Evolutionary conservation across 2,113 vertebrate genomes (phyloP).

Genomic region (Alligator mississippiensis): DNA sequence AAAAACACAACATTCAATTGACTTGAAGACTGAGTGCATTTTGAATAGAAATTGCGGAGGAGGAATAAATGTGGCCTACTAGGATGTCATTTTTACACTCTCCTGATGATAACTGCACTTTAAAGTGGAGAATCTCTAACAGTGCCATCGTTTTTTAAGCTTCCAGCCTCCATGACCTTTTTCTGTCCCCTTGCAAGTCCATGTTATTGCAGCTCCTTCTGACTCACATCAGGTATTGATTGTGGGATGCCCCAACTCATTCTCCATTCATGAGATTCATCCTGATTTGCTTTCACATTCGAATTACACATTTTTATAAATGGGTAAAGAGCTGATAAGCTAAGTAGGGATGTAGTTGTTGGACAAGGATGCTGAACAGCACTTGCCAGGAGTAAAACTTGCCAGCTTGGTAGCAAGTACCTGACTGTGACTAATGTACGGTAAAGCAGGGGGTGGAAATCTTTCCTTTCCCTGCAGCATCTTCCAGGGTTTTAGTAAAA

Average conservation of each 20-base stretch:
- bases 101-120: conserved; percentile 65
- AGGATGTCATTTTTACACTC: conserved; percentile 65
- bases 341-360: neutral
- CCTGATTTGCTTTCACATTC: conserved; percentile 23
- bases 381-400: neutral
- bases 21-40: conserved; percentile 67
- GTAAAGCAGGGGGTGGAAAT: neutral
- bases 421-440: neutral
- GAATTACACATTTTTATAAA: conserved; percentile 9
- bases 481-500: neutral
- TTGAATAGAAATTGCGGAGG: conserved; percentile 62
- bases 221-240: conserved; percentile 36
- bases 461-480: neutral
- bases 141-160: conserved; percentile 50
- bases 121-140: conserved; percentile 58
- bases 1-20: conserved; percentile 55
- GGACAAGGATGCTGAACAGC: neutral
- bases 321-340: neutral
- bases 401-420: neutral
- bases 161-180: neutral
- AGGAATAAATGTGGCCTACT: conserved; percentile 63
- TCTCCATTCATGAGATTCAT: conserved; percentile 35
- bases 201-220: conserved; percentile 2
- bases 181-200: conserved; percentile 33
- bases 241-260: neutral